Percentiles rank a stretch among this genome's conserved stretches.
Evolutionary conservation across 2,113 vertebrate genomes (phyloP).

Genomic region (Oncorhynchus gorbuscha): DNA sequence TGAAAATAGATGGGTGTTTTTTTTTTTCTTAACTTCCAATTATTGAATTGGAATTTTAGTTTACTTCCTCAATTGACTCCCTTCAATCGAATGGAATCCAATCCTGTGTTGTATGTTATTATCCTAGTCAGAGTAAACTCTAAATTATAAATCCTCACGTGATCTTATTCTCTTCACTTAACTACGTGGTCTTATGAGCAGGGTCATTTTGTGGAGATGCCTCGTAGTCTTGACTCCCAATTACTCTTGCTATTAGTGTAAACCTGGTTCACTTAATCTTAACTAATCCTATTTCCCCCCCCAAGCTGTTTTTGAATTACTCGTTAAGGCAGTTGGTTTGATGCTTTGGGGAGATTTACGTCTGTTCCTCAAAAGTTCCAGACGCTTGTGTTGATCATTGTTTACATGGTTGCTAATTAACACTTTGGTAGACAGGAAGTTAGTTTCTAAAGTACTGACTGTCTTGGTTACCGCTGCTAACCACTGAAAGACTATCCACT

Average conservation of each 20-base stretch:
- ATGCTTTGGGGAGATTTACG: not conserved
- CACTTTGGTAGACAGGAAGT: slow-evolving; percentile 25
- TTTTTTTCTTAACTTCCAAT: too few relatives aligned
- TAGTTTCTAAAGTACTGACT: not conserved
- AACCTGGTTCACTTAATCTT: slow-evolving; percentile 5
- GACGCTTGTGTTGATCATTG: not conserved
- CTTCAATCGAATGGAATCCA: too few relatives aligned
- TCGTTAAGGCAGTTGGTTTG: not conserved
- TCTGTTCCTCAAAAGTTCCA: not conserved
- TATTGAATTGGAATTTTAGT: too few relatives aligned
- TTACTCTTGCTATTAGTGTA: not conserved
- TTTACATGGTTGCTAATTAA: slow-evolving; percentile 36
- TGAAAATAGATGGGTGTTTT: too few relatives aligned
- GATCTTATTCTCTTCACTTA: not conserved
- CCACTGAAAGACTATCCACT: not conserved
- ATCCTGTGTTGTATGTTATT: too few relatives aligned
- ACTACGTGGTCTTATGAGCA: not conserved
- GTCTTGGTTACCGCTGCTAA: not conserved
- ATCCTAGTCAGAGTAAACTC: too few relatives aligned
- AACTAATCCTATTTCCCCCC: slow-evolving; percentile 18
- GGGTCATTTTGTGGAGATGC: not conserved
- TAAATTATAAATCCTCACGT: too few relatives aligned
- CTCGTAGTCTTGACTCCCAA: not conserved
- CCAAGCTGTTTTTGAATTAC: not conserved
- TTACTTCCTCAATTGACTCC: too few relatives aligned